Conservation (phyloP, 2,888 invertebrate genomes). For the Notodonta ziczac region DNA sequence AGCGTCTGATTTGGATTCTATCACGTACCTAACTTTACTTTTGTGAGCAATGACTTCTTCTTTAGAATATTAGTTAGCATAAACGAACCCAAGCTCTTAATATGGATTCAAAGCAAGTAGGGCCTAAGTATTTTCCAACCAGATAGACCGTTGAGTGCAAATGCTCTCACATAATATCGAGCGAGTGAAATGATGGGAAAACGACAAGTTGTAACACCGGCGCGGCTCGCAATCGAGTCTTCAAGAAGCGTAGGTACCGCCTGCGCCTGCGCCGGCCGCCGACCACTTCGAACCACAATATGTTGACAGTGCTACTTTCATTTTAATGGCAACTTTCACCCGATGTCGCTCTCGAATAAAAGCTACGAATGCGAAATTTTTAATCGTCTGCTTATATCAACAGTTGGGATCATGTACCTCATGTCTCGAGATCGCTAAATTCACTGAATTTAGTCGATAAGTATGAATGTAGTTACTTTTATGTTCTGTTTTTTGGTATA, state of each 20-base stretch:
- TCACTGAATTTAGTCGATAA: background rate
- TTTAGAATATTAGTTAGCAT: too few relatives aligned
- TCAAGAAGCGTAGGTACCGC: slow-evolving; percentile 39
- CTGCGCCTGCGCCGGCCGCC: slow-evolving; percentile 28
- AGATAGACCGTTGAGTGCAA: too few relatives aligned
- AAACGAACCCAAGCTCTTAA: too few relatives aligned
- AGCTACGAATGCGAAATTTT: slow-evolving; percentile 72
- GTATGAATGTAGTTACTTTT: too few relatives aligned
- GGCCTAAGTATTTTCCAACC: too few relatives aligned
- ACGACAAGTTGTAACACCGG: slow-evolving; percentile 62
- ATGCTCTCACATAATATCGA: slow-evolving; percentile 20
- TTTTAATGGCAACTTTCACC: slow-evolving; percentile 81
- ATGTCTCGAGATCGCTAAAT: background rate
- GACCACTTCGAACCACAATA: slow-evolving; percentile 56
- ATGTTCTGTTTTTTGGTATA: too few relatives aligned
- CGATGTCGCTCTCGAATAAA: slow-evolving; percentile 71
- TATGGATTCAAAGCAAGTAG: too few relatives aligned
- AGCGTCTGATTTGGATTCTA: too few relatives aligned
- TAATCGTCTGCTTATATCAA: slow-evolving; percentile 49
- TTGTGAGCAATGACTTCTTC: too few relatives aligned
- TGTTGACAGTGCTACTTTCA: slow-evolving; percentile 81
- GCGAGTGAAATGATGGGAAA: slow-evolving; percentile 69
- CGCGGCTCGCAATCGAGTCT: slow-evolving; percentile 15
- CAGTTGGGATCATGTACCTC: slow-evolving; percentile 20
- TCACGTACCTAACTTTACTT: too few relatives aligned